phyloP scores from a whole-genome alignment of 2,888 invertebrate species.

The Deroplatys truncata region DNA sequence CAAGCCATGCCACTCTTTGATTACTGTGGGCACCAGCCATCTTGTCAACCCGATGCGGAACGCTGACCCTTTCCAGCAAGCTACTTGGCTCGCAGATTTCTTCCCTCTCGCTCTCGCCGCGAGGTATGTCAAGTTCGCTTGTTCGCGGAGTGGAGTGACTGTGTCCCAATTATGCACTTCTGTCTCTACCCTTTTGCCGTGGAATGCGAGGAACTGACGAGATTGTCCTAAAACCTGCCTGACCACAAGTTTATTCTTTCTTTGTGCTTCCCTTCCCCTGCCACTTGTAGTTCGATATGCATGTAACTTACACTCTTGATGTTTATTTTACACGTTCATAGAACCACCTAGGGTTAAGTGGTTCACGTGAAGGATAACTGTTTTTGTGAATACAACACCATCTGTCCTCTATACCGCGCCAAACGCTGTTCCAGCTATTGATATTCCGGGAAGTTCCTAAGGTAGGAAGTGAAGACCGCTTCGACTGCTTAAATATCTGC shows the following conservation, averaged over 20 bases:
- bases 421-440: not conserved
- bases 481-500: not conserved
- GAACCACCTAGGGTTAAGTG: not conserved
- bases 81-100: too few species aligned
- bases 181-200: not conserved
- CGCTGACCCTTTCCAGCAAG: not conserved
- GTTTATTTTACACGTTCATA: not conserved
- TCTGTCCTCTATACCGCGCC: too few species aligned
- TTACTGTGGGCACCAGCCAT: not conserved
- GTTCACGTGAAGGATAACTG: not conserved
- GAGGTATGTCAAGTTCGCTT: not conserved
- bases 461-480: not conserved
- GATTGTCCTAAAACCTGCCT: not conserved
- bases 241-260: not conserved
- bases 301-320: not conserved
- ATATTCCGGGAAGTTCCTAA: not conserved
- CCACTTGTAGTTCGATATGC: not conserved
- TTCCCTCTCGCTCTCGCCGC: not conserved
- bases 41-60: not conserved
- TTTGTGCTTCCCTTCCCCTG: not conserved
- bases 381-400: not conserved
- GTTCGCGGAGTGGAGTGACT: not conserved
- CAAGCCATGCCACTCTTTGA: not conserved
- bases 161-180: not conserved
- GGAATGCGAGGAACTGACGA: not conserved